Base-by-base conservation (phyloP, 2,113 vertebrate species). In the Corythoichthys haematopterus region DNA sequence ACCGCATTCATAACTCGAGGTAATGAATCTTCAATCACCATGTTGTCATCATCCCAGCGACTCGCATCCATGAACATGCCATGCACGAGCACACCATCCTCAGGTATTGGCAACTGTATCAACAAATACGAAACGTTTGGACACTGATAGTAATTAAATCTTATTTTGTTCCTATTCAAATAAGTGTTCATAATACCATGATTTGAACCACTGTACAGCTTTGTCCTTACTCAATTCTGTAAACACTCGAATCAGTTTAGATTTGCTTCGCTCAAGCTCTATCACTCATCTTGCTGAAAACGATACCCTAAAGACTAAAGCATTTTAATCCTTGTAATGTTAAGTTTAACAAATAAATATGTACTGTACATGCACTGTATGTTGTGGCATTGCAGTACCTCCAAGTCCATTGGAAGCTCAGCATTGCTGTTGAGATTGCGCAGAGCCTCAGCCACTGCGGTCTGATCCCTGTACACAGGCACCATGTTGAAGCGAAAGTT, bases 51-150 rank as follows among this genome's bases (percentile, higher is more conserved):
- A 0, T 93, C 87, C 93, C 92, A 94, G 64, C 91, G 90, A 65
- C 89, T 85, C 57, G 89, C 85, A 52, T 93, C 93, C 90, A 94
- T 93, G 83, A 92, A 90, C 84, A 94, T 93, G 0, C 91, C 92
- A 1, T 94, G 93, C 33, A 94, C 90, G 0, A 94, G 70, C 0
- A 94, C 88, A 0, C 93, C 92, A 6, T 94, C 87, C 60, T 92
- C 68, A 0, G 90, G 87, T 68, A 73, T 70, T 0, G 92, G 89
- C 59, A 94, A 67, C 93, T 94, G 66, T 15, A 1, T 53, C 68
- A 56, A 61, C 47, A 72, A 52, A 62, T 13, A 20, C 73, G 43
- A 1, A 45, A 43, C 9, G 6, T 43, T 28, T 28, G 20, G 20
- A 11, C 7, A 15, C 9, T 62, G 8, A 37, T 6, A 15, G 8